Evolutionary conservation across 2,113 vertebrate genomes (phyloP).

Genomic region (Pomatostomus ruficeps): DNA sequence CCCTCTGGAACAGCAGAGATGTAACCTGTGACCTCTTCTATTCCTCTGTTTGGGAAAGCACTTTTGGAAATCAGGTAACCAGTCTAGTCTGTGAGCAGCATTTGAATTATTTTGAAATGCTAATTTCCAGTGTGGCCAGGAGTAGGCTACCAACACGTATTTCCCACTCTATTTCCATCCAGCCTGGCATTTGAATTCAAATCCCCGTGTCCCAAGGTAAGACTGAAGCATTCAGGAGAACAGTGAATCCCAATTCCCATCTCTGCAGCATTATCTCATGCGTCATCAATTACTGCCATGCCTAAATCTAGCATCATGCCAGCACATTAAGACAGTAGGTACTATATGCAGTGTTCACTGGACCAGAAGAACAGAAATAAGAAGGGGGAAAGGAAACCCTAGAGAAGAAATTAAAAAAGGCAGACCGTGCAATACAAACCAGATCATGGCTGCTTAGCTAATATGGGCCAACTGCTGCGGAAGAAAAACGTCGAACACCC

Average conservation of each 20-base stretch:
- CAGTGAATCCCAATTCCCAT: constrained; percentile 67
- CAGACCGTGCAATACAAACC: constrained; percentile 99
- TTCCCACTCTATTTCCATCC: not conserved
- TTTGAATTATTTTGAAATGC: not conserved
- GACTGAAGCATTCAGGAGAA: constrained; percentile 48
- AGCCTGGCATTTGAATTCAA: constrained; percentile 43
- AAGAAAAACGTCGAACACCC: constrained; percentile 99
- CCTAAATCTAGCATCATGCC: constrained; percentile 99
- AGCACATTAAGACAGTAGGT: constrained; percentile 98
- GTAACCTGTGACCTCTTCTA: not conserved
- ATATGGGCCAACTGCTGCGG: constrained; percentile 99
- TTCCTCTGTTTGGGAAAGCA: not conserved
- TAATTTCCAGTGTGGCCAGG: not conserved
- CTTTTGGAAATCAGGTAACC: not conserved
- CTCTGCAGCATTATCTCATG: constrained; percentile 99
- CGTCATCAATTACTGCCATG: constrained; percentile 97
- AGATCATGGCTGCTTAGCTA: constrained; percentile 99
- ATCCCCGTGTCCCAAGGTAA: not conserved
- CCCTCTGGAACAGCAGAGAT: not conserved
- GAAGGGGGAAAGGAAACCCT: constrained; percentile 79
- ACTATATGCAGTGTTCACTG: constrained; percentile 99
- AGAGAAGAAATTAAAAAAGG: constrained; percentile 86
- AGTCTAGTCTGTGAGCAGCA: not conserved
- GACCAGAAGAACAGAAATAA: constrained; percentile 88
- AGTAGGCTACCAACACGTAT: not conserved